Conservation (phyloP, 2,113 vertebrate genomes). For the Rhinopomastus cyanomelas region DNA sequence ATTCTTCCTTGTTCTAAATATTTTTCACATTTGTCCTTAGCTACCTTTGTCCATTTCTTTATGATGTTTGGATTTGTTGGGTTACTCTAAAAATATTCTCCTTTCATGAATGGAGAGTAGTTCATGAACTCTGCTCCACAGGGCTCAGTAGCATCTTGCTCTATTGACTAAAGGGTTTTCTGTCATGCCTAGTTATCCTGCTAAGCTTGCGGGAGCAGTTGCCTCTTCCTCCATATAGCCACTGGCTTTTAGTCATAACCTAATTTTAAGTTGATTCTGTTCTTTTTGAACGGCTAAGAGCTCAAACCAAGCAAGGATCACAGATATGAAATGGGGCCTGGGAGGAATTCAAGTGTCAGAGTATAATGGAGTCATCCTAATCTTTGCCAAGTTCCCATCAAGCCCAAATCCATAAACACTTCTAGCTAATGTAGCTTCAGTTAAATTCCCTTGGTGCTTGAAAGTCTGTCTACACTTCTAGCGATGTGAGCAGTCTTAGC, state of each 20-base stretch:
- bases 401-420: background rate
- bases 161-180: background rate
- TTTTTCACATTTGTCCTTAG: background rate
- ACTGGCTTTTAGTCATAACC: background rate
- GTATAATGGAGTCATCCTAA: background rate
- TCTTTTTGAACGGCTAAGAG: background rate
- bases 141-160: background rate
- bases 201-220: background rate
- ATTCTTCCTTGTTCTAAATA: background rate
- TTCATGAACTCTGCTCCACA: background rate
- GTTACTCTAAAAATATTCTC: conserved; percentile 24
- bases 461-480: background rate
- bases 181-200: background rate
- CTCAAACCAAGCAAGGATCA: background rate
- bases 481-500: background rate
- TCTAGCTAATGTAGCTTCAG: background rate
- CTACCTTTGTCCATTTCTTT: background rate
- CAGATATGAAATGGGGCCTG: background rate
- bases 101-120: background rate
- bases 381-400: background rate
- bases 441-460: background rate
- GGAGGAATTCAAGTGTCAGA: background rate
- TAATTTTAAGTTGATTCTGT: background rate
- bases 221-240: background rate
- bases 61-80: background rate